These are phyloP conservation scores for Falco punctatus DNA, from an alignment of 2,113 vertebrate species.

Conservation along the genomic window DNA sequence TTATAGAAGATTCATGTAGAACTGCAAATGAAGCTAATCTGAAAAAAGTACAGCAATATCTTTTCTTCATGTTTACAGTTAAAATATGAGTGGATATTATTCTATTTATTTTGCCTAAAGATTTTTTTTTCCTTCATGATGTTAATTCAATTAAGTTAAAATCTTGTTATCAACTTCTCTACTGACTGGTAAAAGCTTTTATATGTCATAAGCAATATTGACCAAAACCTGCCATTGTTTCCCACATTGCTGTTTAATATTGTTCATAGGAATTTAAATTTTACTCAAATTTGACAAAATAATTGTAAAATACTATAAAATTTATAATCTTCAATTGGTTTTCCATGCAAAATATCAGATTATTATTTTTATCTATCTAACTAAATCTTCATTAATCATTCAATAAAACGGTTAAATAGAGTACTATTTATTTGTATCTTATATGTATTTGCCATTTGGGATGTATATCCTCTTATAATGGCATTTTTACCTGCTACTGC, in stretches of 20 bases:
- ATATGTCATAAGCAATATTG: neutral
- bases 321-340: neutral
- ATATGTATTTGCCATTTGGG: neutral
- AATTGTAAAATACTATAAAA: neutral
- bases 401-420: conserved; percentile 4
- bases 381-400: conserved; percentile 18
- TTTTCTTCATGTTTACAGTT: neutral
- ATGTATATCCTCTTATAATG: conserved; percentile 2
- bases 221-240: conserved; percentile 37
- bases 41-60: neutral
- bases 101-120: neutral
- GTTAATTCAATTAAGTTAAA: neutral
- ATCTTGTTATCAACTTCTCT: neutral
- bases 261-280: neutral
- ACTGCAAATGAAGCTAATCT: neutral
- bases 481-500: neutral
- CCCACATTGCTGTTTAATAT: neutral
- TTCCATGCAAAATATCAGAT: neutral
- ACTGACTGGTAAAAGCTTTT: conserved; percentile 12
- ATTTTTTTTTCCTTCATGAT: neutral
- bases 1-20: neutral
- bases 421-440: conserved; percentile 10
- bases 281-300: neutral
- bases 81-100: neutral
- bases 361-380: conserved; percentile 9